These are phyloP conservation scores for Furcula furcula DNA, from an alignment of 2,888 invertebrate species.

Conservation along the genomic window DNA sequence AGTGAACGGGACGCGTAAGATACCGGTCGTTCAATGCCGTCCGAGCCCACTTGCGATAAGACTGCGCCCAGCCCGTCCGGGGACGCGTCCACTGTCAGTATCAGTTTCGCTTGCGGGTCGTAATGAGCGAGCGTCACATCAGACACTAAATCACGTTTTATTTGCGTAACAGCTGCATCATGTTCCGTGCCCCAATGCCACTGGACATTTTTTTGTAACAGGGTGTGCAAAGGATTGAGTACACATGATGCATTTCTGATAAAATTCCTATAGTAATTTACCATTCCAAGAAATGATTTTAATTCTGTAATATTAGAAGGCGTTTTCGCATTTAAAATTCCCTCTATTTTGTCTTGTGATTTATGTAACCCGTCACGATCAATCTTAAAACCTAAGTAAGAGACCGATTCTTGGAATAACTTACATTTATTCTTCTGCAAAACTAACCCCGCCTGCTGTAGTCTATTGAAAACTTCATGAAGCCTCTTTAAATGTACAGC, in stretches of 20 bases:
- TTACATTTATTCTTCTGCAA: constrained; percentile 4
- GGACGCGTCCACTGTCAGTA: constrained; percentile 10
- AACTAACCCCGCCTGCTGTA: constrained; percentile 15
- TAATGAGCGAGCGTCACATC: constrained; percentile 17
- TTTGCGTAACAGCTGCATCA: background rate
- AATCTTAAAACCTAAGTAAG: constrained; percentile 8
- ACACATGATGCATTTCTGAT: constrained; percentile 22
- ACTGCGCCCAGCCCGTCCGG: constrained; percentile 12
- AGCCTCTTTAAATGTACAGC: constrained; percentile 9
- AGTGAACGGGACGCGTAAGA: constrained; percentile 4
- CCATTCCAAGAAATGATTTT: constrained; percentile 26
- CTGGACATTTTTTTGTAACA: constrained; percentile 1
- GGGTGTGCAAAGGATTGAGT: constrained; percentile 19
- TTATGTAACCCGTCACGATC: constrained; percentile 4
- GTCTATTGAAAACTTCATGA: constrained; percentile 13
- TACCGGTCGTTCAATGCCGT: constrained; percentile 1
- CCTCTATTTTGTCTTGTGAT: constrained; percentile 18
- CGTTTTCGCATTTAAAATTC: constrained; percentile 19
- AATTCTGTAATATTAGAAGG: constrained; percentile 19
- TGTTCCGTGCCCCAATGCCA: constrained; percentile 10
- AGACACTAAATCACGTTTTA: constrained; percentile 5
- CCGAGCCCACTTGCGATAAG: constrained; percentile 1
- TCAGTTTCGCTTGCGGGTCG: constrained; percentile 4
- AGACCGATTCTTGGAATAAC: constrained; percentile 1
- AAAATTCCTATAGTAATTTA: constrained; percentile 32